Evolutionary conservation across 2,888 invertebrate genomes (phyloP), one percentile per base, ranked within the genome.

Genomic region (Microchrysa polita): DNA sequence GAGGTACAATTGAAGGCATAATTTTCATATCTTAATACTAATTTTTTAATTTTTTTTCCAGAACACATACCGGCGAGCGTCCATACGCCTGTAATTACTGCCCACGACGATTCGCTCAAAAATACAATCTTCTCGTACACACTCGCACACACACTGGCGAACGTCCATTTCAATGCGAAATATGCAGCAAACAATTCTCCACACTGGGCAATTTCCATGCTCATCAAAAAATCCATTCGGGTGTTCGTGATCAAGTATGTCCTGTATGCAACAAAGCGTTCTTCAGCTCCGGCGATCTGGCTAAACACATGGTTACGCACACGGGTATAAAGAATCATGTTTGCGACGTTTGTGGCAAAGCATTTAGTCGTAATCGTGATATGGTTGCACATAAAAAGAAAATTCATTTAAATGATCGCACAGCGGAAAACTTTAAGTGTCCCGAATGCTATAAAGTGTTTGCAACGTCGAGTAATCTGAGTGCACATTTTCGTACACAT

Each of bases 181-280:
- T 89, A 9, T 89, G 89, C 80, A 88, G 89, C 69, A 89, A 89
- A 80, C 87, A 86, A 77, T 89, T 90, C 80, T 87, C 88, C 0
- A 89, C 89, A 0, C 83, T 89, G 79, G 89, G 89, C 0, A 90
- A 90, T 79, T 87, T 90, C 75, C 88, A 88, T 77, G 88, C 89
- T 1, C 89, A 90, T 80, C 84, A 88, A n/a, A 90, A 89, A 81
- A 89, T 89, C 48, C 89, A 90, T 74, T 86, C 87, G 0, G 89
- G 89, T 0, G 87, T 89, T 78, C 86, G 87, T 63, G 89, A 90
- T 83, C 89, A 89, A 84, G 82, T 86, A 16, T 90, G 89, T 81
- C 83, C 87, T 0, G 78, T 89, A 20, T 89, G 89, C 76, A 87
- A 85, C 75, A 89, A 89, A 78, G 86, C 87, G 0, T 90, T 90